Evolutionary conservation across 2,888 invertebrate species (phyloP).

Genomic region (Himalopsyche kuldschensis): DNA sequence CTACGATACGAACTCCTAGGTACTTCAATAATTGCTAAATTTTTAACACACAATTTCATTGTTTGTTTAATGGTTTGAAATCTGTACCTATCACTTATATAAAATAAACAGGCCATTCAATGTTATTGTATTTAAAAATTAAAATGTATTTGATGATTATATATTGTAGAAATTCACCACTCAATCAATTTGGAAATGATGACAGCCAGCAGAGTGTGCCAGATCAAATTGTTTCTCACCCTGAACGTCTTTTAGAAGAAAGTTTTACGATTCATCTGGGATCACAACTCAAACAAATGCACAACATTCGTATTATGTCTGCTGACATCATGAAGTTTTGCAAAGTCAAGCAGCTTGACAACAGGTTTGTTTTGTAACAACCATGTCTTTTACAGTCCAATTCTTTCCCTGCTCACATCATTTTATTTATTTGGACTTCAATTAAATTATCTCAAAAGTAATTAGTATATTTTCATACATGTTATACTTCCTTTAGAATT

Average conservation of each 20-base stretch:
- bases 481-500: constrained; percentile 42
- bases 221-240: constrained; percentile 38
- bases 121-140: too few relatives aligned
- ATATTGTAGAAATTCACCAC: constrained; percentile 51
- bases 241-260: constrained; percentile 69
- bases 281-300: constrained; percentile 97
- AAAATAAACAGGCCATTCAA: too few relatives aligned
- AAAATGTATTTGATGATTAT: not conserved
- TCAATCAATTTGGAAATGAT: constrained; percentile 41
- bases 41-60: not conserved
- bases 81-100: too few relatives aligned
- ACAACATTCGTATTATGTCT: constrained; percentile 91
- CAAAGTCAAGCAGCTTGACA: constrained; percentile 55
- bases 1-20: constrained; percentile 59
- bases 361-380: constrained; percentile 6
- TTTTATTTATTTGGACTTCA: not conserved
- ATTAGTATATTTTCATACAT: too few relatives aligned
- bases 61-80: too few relatives aligned
- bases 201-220: constrained; percentile 21
- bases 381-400: too few relatives aligned
- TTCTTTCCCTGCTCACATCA: not conserved
- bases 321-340: constrained; percentile 83
- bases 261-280: constrained; percentile 98
- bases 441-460: not conserved
- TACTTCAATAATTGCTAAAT: constrained; percentile 41